Evolutionary conservation across 2,797 vertebrate species (phyloP).

Genomic region (Denticeps clupeoides): DNA sequence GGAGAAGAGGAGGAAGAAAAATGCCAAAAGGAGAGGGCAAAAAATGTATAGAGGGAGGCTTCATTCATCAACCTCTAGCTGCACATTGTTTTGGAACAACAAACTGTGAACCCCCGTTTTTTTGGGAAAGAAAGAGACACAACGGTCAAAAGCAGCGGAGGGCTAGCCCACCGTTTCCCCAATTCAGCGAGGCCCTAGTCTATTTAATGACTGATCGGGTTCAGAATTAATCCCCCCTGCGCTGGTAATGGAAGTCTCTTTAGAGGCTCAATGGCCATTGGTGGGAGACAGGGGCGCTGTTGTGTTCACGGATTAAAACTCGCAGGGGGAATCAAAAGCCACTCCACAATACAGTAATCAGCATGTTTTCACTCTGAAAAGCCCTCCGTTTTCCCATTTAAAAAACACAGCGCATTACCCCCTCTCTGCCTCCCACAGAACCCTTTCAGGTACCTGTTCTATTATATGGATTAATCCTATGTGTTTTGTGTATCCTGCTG

Average conservation of each 20-base stretch:
- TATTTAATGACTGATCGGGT: constrained; percentile 65
- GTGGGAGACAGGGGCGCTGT: constrained; percentile 64
- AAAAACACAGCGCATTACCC: constrained; percentile 62
- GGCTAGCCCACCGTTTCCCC: constrained; percentile 54
- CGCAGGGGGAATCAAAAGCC: constrained; percentile 70
- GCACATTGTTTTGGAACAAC: constrained; percentile 56
- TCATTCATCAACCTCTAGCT: constrained; percentile 52
- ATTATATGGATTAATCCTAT: constrained; percentile 58
- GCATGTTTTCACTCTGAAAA: constrained; percentile 76
- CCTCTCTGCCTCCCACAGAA: constrained; percentile 59
- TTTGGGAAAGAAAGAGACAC: constrained; percentile 47
- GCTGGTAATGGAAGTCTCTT: constrained; percentile 64
- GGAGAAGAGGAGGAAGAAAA: constrained; percentile 41
- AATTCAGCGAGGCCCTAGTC: constrained; percentile 53
- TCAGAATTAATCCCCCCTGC: constrained; percentile 69
- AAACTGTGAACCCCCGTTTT: constrained; percentile 49
- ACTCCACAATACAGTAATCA: constrained; percentile 80
- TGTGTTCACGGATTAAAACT: constrained; percentile 69
- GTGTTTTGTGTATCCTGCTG: constrained; percentile 45
- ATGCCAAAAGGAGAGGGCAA: constrained; percentile 19
- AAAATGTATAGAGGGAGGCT: constrained; percentile 39
- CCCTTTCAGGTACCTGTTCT: constrained; percentile 55
- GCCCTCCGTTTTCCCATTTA: constrained; percentile 55
- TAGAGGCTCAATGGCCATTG: constrained; percentile 55
- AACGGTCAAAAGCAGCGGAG: constrained; percentile 61